These are phyloP conservation scores for Drosophila ohnishii DNA, from an alignment of 1,140 invertebrate species.

Conservation along the genomic window DNA sequence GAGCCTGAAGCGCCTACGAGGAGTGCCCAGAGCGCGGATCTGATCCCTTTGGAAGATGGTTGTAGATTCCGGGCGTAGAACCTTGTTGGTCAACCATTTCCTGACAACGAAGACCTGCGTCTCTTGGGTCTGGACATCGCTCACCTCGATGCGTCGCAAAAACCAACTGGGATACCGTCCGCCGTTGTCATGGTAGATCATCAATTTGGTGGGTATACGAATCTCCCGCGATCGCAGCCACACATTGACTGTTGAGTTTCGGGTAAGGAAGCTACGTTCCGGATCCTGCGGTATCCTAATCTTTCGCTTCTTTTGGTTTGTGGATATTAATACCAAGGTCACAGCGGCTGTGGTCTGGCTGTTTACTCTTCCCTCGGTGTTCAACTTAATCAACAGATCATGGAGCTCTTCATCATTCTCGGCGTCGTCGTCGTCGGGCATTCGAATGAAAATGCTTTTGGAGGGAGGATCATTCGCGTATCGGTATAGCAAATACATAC, in stretches of 20 bases:
- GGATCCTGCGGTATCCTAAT: constrained; percentile 52
- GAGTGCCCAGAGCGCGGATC: not conserved
- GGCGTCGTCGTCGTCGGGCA: not conserved
- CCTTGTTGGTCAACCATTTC: constrained; percentile 32
- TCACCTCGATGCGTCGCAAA: constrained; percentile 33
- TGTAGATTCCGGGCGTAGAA: constrained; percentile 18
- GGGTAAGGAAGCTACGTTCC: constrained; percentile 5
- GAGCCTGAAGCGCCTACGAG: constrained; percentile 10
- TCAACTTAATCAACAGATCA: constrained; percentile 39
- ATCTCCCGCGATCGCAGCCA: constrained; percentile 51
- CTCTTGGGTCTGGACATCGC: constrained; percentile 39
- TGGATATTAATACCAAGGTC: constrained; percentile 7
- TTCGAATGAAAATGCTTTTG: constrained; percentile 23
- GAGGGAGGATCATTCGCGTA: constrained; percentile 11
- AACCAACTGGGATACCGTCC: constrained; percentile 61
- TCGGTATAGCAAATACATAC: constrained; percentile 9
- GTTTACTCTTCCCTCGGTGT: constrained; percentile 43
- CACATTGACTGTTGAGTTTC: constrained; percentile 37
- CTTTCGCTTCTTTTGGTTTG: not conserved
- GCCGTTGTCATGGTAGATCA: constrained; percentile 41
- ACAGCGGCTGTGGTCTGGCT: constrained; percentile 48
- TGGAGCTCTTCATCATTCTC: constrained; percentile 29
- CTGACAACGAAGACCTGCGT: constrained; percentile 39
- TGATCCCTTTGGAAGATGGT: constrained; percentile 22
- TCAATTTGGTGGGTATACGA: constrained; percentile 44